These are phyloP conservation scores for Ictidomys tridecemlineatus DNA, from an alignment of 2,113 vertebrate species.

Conservation along the genomic window DNA sequence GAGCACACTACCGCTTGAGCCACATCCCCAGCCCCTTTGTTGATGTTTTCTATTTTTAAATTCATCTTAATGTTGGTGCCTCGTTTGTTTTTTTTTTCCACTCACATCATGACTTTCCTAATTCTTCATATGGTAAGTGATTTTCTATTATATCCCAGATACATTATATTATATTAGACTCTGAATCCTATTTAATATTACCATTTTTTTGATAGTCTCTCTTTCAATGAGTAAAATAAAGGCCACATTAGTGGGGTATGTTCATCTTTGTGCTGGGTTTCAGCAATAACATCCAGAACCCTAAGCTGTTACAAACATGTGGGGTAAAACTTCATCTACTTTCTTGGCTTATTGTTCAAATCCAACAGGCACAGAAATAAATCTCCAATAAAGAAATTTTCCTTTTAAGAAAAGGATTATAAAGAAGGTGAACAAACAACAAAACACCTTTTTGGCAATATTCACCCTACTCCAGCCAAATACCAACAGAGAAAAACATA, in stretches of 20 bases:
- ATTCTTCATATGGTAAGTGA: background rate
- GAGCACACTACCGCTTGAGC: too few species aligned
- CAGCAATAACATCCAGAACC: background rate
- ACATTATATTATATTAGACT: background rate
- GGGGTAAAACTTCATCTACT: background rate
- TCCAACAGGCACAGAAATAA: background rate
- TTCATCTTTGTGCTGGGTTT: background rate
- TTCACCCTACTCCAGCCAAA: background rate
- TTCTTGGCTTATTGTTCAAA: background rate
- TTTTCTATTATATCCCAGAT: background rate
- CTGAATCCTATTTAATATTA: background rate
- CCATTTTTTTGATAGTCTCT: background rate
- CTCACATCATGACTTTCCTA: background rate
- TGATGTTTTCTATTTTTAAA: constrained; percentile 31
- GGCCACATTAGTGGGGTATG: background rate
- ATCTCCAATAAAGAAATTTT: background rate
- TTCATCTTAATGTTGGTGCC: background rate
- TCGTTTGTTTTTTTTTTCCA: background rate
- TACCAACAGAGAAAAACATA: background rate
- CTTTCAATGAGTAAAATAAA: background rate
- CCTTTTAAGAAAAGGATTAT: background rate
- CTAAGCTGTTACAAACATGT: background rate
- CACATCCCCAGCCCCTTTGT: background rate
- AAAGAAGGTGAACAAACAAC: background rate
- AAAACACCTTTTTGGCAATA: background rate